These are phyloP conservation scores for Pontoporia blainvillei DNA, from an alignment of 2,113 vertebrate species.

Conservation along the genomic window DNA sequence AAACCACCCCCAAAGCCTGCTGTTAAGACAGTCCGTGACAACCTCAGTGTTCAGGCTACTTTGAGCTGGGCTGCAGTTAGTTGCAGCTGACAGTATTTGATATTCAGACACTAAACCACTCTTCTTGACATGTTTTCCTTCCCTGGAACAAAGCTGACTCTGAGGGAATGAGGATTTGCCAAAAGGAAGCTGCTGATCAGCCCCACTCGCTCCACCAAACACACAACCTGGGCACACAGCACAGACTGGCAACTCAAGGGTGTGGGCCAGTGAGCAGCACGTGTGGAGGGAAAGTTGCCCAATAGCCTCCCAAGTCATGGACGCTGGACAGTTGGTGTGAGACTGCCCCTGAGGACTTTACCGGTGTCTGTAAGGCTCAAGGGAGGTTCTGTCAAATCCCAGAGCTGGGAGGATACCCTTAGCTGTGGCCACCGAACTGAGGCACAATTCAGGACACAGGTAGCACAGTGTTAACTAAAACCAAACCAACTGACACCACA, in stretches of 20 bases:
- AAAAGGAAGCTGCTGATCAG: background rate
- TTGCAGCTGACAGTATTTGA: background rate
- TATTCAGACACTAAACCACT: background rate
- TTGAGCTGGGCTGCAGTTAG: background rate
- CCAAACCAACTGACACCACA: too few species aligned
- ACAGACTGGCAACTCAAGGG: background rate
- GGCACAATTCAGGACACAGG: background rate
- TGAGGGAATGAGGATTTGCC: background rate
- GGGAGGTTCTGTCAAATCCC: background rate
- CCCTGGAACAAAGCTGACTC: background rate
- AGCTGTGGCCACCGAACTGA: background rate
- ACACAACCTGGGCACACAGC: background rate
- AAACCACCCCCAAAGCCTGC: background rate
- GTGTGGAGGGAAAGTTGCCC: background rate
- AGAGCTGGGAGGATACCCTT: background rate
- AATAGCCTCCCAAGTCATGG: background rate
- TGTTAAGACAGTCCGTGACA: background rate
- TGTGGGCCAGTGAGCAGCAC: accelerated
- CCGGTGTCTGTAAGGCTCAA: background rate
- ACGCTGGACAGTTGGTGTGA: background rate
- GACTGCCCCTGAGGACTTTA: background rate
- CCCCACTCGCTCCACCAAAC: background rate
- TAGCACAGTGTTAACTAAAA: background rate
- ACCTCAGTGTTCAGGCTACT: background rate
- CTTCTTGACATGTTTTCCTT: background rate